phyloP scores from a whole-genome alignment of 2,113 vertebrate species.

The Meles meles region DNA sequence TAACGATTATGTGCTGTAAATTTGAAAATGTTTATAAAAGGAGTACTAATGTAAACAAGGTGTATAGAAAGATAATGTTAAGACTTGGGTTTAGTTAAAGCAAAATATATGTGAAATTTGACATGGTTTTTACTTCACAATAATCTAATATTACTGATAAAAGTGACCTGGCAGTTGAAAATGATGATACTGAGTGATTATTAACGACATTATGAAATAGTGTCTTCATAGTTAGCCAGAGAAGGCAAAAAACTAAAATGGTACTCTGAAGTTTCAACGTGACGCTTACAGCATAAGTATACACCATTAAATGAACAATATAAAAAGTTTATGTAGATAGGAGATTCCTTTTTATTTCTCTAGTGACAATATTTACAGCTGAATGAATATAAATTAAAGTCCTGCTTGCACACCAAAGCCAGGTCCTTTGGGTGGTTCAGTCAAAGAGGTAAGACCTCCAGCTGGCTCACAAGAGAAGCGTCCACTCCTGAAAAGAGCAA shows the following conservation, averaged over 20 bases:
- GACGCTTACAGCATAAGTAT: background rate
- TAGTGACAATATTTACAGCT: conserved; percentile 61
- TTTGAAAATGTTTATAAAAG: background rate
- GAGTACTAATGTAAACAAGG: background rate
- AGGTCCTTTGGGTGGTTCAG: conserved; percentile 93
- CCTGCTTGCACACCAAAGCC: conserved; percentile 94
- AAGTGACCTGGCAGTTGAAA: conserved; percentile 13
- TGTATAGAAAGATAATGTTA: background rate
- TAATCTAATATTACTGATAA: background rate
- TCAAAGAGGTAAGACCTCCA: conserved; percentile 93
- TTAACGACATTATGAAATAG: background rate
- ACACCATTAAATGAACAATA: conserved; percentile 17
- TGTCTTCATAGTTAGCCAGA: background rate
- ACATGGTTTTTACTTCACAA: conserved; percentile 15
- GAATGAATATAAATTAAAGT: conserved; percentile 82
- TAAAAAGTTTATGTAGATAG: background rate
- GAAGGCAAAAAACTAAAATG: background rate
- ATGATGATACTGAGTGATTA: background rate
- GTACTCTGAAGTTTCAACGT: background rate
- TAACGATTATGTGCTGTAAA: background rate
- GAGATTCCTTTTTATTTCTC: conserved; percentile 63
- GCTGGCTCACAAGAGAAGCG: conserved; percentile 98
- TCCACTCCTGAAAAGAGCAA: conserved; percentile 84
- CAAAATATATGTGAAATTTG: conserved; percentile 47
- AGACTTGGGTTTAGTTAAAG: background rate